Percentiles rank a stretch among this genome's conserved stretches.
phyloP scores from a whole-genome alignment of 2,797 vertebrate species.

The Sebastes trivittatus region DNA sequence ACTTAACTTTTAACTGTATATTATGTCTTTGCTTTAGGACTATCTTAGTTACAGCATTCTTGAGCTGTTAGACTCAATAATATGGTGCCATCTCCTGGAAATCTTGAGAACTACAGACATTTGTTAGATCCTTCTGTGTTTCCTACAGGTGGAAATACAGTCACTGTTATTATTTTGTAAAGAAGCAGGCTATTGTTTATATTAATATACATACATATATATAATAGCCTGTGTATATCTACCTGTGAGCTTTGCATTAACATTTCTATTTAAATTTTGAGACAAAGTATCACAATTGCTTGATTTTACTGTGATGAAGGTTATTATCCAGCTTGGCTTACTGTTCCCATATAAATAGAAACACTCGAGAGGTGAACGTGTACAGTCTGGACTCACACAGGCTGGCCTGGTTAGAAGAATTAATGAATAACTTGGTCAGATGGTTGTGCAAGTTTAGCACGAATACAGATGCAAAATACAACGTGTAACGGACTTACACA shows the following conservation, averaged over 20 bases:
- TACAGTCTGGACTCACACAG: constrained; percentile 57
- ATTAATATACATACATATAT: constrained; percentile 13
- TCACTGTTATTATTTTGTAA: constrained; percentile 78
- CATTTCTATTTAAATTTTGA: constrained; percentile 74
- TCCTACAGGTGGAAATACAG: constrained; percentile 69
- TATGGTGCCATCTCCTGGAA: constrained; percentile 89
- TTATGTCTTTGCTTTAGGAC: constrained; percentile 82
- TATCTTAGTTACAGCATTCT: constrained; percentile 81
- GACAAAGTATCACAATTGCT: constrained; percentile 67
- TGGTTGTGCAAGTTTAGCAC: constrained; percentile 71
- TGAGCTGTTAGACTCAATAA: constrained; percentile 83
- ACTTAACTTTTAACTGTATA: constrained; percentile 76
- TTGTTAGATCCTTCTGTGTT: constrained; percentile 75
- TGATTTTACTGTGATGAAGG: constrained; percentile 76
- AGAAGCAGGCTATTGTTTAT: constrained; percentile 51
- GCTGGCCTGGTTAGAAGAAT: constrained; percentile 56
- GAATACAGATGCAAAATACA: constrained; percentile 65
- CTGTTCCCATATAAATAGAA: constrained; percentile 58
- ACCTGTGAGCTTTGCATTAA: constrained; percentile 74
- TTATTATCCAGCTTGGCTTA: constrained; percentile 58
- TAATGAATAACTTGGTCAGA: constrained; percentile 50
- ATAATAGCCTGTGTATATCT: constrained; percentile 64
- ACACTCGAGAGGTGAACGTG: constrained; percentile 25
- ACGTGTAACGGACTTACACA: constrained; percentile 73
- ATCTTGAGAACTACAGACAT: constrained; percentile 86